Conservation (phyloP, 2,797 vertebrate species). For the Masticophis lateralis region DNA sequence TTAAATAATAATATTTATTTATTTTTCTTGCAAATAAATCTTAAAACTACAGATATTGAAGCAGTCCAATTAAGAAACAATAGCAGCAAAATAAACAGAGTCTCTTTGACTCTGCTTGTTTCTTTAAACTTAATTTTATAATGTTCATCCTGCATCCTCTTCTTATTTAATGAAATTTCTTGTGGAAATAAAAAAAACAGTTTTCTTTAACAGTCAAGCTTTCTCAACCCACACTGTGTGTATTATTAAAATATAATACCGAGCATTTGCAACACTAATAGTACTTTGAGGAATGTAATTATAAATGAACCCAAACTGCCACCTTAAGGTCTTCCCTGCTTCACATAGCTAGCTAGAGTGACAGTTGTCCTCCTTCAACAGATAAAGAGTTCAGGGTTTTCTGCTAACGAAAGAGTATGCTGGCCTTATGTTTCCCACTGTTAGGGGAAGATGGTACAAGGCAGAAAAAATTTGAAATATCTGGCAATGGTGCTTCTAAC, state of each 20-base stretch:
- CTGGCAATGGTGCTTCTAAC: background rate
- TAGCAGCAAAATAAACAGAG: rapidly evolving
- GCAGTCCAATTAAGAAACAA: background rate
- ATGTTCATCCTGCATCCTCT: background rate
- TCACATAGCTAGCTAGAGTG: background rate
- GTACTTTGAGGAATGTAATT: slow-evolving; percentile 10
- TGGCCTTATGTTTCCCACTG: background rate
- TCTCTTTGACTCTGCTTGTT: background rate
- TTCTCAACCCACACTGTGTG: background rate
- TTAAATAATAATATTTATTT: background rate
- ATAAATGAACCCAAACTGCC: background rate
- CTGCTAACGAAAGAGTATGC: slow-evolving; percentile 20
- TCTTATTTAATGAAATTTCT: background rate
- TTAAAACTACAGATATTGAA: background rate
- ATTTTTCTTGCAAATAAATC: background rate
- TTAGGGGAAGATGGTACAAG: background rate
- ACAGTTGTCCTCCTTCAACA: background rate
- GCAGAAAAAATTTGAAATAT: background rate
- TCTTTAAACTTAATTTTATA: background rate
- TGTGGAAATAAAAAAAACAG: background rate
- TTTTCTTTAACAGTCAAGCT: background rate
- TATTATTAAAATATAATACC: background rate
- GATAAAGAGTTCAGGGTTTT: background rate
- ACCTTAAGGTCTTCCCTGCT: background rate
- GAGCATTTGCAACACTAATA: background rate